Evolutionary conservation across 92 coral and sea anemone species (phyloP), one percentile per base, ranked within the genome.

Genomic region (Ricordea florida): DNA sequence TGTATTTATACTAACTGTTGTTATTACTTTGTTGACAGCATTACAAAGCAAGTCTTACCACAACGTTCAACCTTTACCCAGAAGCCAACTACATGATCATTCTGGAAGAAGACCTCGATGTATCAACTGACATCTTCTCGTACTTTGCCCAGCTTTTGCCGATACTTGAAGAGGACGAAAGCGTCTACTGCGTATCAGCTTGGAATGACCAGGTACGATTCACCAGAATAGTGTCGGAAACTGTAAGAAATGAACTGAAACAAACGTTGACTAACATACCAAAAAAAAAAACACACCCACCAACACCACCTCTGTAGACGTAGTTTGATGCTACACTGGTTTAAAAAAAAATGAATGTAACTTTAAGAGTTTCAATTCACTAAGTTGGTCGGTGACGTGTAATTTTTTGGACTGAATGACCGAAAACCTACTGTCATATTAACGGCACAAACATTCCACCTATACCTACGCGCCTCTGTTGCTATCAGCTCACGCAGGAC

Each of bases 21-120:
- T 32, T 3, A 16, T 57, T 60, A 14, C 30, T 27, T 26, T 31
- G 18, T 26, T 50, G 76, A 37, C 82, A 94, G 98, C 98, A 94
- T 76, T 94, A 94, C 88, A 94, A 94, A 70, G 96, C 97, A n/a
- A 88, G 97, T 21, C 80, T 94, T 13, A 94, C 97, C 0, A 93
- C 97, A 3, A 92, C 98, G 0, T 94, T 94, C 66, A 94, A 94
- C 88, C 76, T 92, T 53, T 89, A 88, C 50, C 98, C 98, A 1
- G 72, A 91, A 18, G 93, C 98, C 13, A 35, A 83, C 23, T 86
- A 88, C 79, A 93, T 94, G 85, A 83, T 94, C 41, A 92, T 92
- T 5, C 40, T 94, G 32, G 98, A 94, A 56, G 98, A 94, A 76
- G 98, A 92, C 52, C 41, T 94, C 50, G 98, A 94, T 59, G 83